A percentile compares a stretch with the other conserved stretches of the same genome.
Evolutionary conservation across 2,888 invertebrate genomes (phyloP).

Genomic region (Hemithea aestivaria): DNA sequence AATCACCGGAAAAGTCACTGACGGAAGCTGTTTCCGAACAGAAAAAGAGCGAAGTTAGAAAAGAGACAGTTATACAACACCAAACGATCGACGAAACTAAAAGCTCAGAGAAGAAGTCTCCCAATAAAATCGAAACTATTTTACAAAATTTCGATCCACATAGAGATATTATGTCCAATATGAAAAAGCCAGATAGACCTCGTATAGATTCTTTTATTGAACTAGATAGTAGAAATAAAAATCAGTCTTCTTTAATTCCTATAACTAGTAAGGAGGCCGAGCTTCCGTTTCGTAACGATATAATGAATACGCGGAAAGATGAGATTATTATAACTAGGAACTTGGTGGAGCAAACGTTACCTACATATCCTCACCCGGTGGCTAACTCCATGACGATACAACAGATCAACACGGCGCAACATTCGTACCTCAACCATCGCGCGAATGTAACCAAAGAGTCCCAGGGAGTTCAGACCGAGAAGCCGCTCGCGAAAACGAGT

Average conservation of each 20-base stretch:
- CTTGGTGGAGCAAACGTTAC: conserved; percentile 56
- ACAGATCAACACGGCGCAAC: conserved; percentile 59
- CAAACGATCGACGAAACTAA: conserved; percentile 60
- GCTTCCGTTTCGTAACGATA: conserved; percentile 57
- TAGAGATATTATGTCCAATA: conserved; percentile 46
- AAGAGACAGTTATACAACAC: conserved; percentile 72
- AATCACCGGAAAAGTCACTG: conserved; percentile 49
- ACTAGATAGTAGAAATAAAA: conserved; percentile 56
- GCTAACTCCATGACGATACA: conserved; percentile 69
- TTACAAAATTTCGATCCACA: conserved; percentile 62
- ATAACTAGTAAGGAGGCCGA: conserved; percentile 57
- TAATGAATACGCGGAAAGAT: conserved; percentile 55
- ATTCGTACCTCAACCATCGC: conserved; percentile 60
- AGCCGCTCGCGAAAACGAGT: conserved; percentile 50
- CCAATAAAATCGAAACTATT: conserved; percentile 62
- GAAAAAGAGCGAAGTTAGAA: conserved; percentile 60
- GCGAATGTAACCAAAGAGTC: conserved; percentile 59
- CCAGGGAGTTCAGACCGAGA: conserved; percentile 66
- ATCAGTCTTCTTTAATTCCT: conserved; percentile 43
- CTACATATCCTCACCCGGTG: conserved; percentile 55
- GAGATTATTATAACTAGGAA: conserved; percentile 65
- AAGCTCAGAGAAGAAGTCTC: conserved; percentile 57
- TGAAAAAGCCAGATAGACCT: conserved; percentile 55
- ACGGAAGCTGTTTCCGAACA: conserved; percentile 45
- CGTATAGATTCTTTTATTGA: conserved; percentile 60